These are phyloP conservation scores for Dryadula phaetusa DNA, from an alignment of 2,888 invertebrate species.

Conservation along the genomic window DNA sequence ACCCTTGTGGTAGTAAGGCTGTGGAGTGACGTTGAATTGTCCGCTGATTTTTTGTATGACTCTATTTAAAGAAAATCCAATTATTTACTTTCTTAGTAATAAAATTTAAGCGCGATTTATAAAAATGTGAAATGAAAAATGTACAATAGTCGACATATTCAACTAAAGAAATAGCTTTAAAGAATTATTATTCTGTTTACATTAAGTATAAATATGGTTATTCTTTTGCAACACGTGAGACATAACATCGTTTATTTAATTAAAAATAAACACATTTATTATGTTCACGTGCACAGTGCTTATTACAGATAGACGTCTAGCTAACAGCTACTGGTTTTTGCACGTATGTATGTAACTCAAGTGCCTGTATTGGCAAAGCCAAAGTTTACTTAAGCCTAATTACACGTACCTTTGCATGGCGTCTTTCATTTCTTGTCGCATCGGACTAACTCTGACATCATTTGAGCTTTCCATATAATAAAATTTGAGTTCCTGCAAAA, in stretches of 20 bases:
- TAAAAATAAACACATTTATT: too few relatives aligned
- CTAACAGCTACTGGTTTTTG: too few relatives aligned
- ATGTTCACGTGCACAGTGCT: too few relatives aligned
- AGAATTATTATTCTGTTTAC: too few relatives aligned
- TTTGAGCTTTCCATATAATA: slow-evolving; percentile 91
- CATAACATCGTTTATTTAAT: too few relatives aligned
- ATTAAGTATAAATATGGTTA: too few relatives aligned
- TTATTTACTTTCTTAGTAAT: background rate
- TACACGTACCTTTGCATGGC: slow-evolving; percentile 83
- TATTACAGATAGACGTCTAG: too few relatives aligned
- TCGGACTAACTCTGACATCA: slow-evolving; percentile 88
- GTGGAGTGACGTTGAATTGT: slow-evolving; percentile 52
- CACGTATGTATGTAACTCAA: too few relatives aligned
- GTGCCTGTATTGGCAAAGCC: too few relatives aligned
- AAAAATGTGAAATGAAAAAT: background rate
- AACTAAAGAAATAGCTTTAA: too few relatives aligned
- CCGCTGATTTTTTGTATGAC: slow-evolving; percentile 61
- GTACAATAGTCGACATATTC: too few relatives aligned
- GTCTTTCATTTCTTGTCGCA: slow-evolving; percentile 87
- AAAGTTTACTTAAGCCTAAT: background rate
- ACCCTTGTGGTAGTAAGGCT: slow-evolving; percentile 68
- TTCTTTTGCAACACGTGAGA: too few relatives aligned
- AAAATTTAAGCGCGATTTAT: background rate
- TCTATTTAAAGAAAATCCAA: slow-evolving; percentile 49
- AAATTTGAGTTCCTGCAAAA: slow-evolving; percentile 81